Evolutionary conservation across 2,888 invertebrate species (phyloP), one percentile per base, ranked within the genome.

Genomic region (Panorpa germanica): DNA sequence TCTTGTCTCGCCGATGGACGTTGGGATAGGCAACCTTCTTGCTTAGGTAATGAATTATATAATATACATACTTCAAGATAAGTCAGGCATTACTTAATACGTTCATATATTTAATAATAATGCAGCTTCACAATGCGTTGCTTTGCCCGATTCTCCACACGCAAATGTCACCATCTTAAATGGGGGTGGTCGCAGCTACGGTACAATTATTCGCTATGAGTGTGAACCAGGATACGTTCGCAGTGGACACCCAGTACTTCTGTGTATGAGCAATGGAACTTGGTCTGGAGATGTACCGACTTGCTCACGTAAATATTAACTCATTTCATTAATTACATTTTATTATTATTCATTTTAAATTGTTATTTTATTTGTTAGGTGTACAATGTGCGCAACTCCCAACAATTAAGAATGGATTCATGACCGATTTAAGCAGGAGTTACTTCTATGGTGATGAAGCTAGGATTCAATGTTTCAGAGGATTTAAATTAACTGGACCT

Each of bases 231-330:
- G 90, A 3, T 90, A 86, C 46, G 72, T 82, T 32, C 65, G 90
- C 39, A 73, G 69, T 40, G 90, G 90, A 17, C 77, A 81, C 46
- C 90, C 90, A 10, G 88, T 88, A 4, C 67, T 90, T 23, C 67
- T 86, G 20, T 91, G 90, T 50, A 88, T 88, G 85, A 88, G 86
- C 46, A 88, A 90, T 46, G 90, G 90, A 29, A 86, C 88, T 7
- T 91, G 90, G 90, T 88, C 88, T 35, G 85, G 83, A 34, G 73
- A 80, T 40, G 83, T 88, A 4, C 90, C 90, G 2, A 70, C 73
- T 4, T 90, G 90, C 52, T 68, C 81, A 19, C 69, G 85, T 57
- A 15, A 11, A 29, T 14, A 27, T 15, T 23, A 1, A 19, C 16
- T 18, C 13, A 8, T 10, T 10, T 32, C 12, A 18, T 2, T 28